Conservation (phyloP, 1,140 invertebrate genomes). For the Magallana gigas region DNA sequence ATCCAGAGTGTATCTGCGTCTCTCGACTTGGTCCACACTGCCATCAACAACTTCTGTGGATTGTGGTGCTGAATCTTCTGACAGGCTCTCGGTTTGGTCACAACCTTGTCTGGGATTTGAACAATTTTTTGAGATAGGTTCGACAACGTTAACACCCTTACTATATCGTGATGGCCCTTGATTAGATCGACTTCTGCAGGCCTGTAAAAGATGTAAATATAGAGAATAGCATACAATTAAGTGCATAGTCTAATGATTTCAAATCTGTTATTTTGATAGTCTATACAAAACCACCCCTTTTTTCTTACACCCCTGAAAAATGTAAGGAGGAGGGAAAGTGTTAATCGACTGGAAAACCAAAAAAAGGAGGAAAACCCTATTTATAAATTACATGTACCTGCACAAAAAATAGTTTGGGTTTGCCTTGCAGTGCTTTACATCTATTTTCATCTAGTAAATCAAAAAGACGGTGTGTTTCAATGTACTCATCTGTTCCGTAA, state of each 20-base stretch:
- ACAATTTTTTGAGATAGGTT: too few relatives aligned
- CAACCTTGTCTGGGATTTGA: not conserved
- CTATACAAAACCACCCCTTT: too few relatives aligned
- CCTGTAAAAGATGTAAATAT: not conserved
- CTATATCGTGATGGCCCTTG: not conserved
- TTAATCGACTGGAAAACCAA: too few relatives aligned
- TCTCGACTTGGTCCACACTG: too few relatives aligned
- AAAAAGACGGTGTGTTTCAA: not conserved
- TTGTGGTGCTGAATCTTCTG: not conserved
- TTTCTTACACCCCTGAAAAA: too few relatives aligned
- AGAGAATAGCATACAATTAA: too few relatives aligned
- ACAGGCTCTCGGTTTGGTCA: not conserved
- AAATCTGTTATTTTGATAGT: too few relatives aligned
- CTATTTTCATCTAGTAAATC: not conserved
- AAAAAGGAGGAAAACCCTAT: too few relatives aligned
- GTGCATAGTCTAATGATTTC: too few relatives aligned
- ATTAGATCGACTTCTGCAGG: conserved; percentile 18
- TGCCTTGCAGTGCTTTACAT: not conserved
- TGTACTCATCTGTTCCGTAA: not conserved
- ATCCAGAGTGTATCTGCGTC: too few relatives aligned
- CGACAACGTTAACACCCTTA: not conserved
- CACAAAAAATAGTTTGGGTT: conserved; percentile 9
- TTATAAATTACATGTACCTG: not conserved
- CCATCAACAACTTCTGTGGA: not conserved
- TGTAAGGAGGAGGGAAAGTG: too few relatives aligned